Evolutionary conservation across 2,888 invertebrate genomes (phyloP), one percentile per base, ranked within the genome.

Genomic region (Eupithecia inturbata): DNA sequence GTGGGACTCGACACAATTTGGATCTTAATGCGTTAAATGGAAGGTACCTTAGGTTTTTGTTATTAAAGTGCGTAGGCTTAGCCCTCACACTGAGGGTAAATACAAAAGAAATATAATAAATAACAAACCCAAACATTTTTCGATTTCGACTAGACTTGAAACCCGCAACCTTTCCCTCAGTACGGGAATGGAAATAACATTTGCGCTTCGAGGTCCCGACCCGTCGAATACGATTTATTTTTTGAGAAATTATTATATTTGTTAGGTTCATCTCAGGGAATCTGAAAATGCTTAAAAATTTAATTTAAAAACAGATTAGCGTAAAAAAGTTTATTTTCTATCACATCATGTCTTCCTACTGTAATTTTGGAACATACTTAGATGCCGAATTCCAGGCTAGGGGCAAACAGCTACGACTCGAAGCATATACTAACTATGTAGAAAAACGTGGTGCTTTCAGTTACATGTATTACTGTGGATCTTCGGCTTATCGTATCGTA

Each of bases 321-420:
- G 94, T 94, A 94, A 91, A 94, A 94, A 94, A 93, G 89, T 93
- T 94, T 79, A 93, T 87, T 94, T 88, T 92, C 93, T 94, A 94
- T 94, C 93, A 94, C 94, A 93, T 93, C 88, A 89, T 92, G 89
- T 92, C 90, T 91, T 91, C 89, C 92, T 93, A 93, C 91, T 81
- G 85, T 90, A 88, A 88, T 88, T 91, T 92, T 92, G 90, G 89
- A 92, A 93, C 92, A 92, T 91, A 39, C 66, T 66, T 36, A 89
- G 88, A 92, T 89, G 92, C 89, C 92, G 86, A 91, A 89, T 88
- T 87, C 87, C 82, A 85, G 88, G 87, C 89, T 90, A 90, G 83
- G 88, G 88, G 88, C 89, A 89, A 88, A 88, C 86, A 85, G 86
- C 91, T 91, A 91, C 85, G 87, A 91, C 88, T 87, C 91, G 91